These are phyloP conservation scores for Drosophila insularis DNA, from an alignment of 1,140 invertebrate species.

Conservation along the genomic window DNA sequence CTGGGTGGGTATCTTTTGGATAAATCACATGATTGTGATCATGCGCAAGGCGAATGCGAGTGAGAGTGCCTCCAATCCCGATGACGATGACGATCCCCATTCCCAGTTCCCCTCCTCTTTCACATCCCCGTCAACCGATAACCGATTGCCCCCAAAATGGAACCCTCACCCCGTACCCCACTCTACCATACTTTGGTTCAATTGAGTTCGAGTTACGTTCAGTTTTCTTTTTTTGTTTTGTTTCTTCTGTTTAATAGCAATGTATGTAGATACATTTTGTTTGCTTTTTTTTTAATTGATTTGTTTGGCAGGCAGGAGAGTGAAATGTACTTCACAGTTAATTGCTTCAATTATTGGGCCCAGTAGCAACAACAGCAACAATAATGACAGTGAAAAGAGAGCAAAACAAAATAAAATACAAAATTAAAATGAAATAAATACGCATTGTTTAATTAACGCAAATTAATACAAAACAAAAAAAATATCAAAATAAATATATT, in stretches of 20 bases:
- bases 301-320: constrained; percentile 65
- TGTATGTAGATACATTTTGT: constrained; percentile 37
- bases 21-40: constrained; percentile 75
- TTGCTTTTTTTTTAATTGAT: constrained; percentile 67
- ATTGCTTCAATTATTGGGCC: constrained; percentile 70
- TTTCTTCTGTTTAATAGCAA: constrained; percentile 44
- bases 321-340: constrained; percentile 78
- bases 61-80: neutral
- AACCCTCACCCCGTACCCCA: constrained; percentile 10
- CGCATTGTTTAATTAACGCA: constrained; percentile 10
- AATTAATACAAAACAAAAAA: constrained; percentile 5
- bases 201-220: constrained; percentile 22
- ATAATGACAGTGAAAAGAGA: constrained; percentile 11
- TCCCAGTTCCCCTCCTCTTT: no score
- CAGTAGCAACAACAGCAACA: constrained; percentile 33
- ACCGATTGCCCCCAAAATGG: constrained; percentile 2
- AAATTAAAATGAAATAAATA: constrained; percentile 18
- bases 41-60: constrained; percentile 48
- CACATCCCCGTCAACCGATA: neutral
- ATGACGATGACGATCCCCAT: neutral
- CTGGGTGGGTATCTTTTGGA: constrained; percentile 23
- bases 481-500: neutral
- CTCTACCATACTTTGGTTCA: constrained; percentile 11
- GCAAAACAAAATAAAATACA: neutral
- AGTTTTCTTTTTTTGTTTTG: constrained; percentile 13